Base-by-base conservation (phyloP, 2,797 vertebrate genomes). In the Okamejei kenojei region DNA sequence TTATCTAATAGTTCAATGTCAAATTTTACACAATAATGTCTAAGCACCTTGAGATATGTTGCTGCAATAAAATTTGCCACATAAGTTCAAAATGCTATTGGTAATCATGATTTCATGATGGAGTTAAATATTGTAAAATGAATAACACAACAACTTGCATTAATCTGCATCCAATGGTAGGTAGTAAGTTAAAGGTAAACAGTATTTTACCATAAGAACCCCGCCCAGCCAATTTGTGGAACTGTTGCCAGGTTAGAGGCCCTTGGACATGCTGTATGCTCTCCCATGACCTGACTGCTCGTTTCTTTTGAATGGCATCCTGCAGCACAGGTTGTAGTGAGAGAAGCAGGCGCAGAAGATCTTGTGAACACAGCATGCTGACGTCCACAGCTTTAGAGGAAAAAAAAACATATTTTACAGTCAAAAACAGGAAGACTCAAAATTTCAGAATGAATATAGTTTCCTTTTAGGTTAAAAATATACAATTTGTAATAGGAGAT, bases 171-270 rank as follows among this genome's bases (percentile, higher is more conserved):
- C 19, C 35, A 71, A 73, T 73, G 68, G 35, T 45, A 73, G 68
- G 35, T 45, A 73, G 9, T 1, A 10, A 29, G 23, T 61, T 35
- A 76, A 76, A 29, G 38, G 63, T 74, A 26, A 19, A 45, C 11
- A 35, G 11, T 35, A 45, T 5, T 95, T 97, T 97, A 99, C 99
- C 99, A 0, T 99, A 99, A 93, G 99, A 98, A 94, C 99, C 99
- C 94, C 99, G 98, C 94, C 99, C 99, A 94, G 99, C 99, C 98
- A 99, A 99, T 95, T 99, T 99, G 96, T 99, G 99, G 94, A 99
- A 99, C 95, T 99, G 99, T 94, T 99, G 99, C 99, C 99, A 99
- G 74, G 99, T 99, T 93, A 99, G 98, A 82, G 99, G 99, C 23
- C 99, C 98, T 94, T 99, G 99, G 95, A 99, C 98, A 0, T 93